Evolutionary conservation across 1,140 invertebrate genomes (phyloP).

Genomic region (Chrysoperla carnea): DNA sequence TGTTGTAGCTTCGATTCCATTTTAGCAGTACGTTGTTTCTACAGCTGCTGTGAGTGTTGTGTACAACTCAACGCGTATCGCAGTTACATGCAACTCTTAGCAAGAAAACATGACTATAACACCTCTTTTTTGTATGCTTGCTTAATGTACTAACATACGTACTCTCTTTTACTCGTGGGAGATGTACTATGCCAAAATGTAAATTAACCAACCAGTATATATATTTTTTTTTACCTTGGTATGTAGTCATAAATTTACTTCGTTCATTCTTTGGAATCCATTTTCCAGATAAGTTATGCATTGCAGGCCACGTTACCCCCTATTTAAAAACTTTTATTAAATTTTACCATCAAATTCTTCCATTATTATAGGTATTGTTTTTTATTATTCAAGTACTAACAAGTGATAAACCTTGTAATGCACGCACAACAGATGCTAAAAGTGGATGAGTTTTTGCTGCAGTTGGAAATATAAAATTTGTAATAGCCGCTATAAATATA

Average conservation of each 20-base stretch:
- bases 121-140: too few relatives aligned
- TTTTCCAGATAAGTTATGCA: constrained; percentile 11
- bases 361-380: not conserved
- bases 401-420: constrained; percentile 7
- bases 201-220: too few relatives aligned
- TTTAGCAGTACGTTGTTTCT: too few relatives aligned
- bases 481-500: constrained; percentile 3
- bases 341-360: not conserved
- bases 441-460: constrained; percentile 1
- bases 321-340: constrained; percentile 4
- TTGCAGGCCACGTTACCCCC: constrained; percentile 14
- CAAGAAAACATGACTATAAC: too few relatives aligned
- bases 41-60: too few relatives aligned
- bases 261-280: constrained; percentile 20
- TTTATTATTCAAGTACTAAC: constrained; percentile 2
- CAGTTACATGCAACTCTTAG: too few relatives aligned
- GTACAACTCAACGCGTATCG: too few relatives aligned
- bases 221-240: constrained; percentile 10
- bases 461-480: constrained; percentile 4
- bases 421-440: constrained; percentile 2
- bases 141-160: too few relatives aligned
- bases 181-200: too few relatives aligned
- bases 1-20: too few relatives aligned
- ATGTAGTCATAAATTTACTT: constrained; percentile 12
- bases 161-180: too few relatives aligned